Percentiles rank a stretch among this genome's conserved stretches.
These are phyloP conservation scores for Ectobius pallidus DNA, from an alignment of 2,888 invertebrate species.

Conservation along the genomic window DNA sequence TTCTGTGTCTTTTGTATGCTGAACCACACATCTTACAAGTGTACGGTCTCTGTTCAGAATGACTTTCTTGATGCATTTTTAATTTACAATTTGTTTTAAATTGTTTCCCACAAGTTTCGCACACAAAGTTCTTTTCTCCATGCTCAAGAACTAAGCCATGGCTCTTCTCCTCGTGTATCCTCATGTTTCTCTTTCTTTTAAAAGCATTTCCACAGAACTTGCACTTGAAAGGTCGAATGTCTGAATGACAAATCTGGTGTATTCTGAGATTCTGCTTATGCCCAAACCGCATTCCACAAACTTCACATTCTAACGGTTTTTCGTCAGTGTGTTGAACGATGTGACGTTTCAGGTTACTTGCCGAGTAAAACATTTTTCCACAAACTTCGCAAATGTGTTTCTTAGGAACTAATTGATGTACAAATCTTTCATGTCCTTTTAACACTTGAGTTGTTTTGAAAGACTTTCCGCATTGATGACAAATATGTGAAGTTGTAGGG, in stretches of 20 bases:
- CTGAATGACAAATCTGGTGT: slow-evolving; percentile 20
- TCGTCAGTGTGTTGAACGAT: slow-evolving; percentile 14
- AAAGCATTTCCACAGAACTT: slow-evolving; percentile 27
- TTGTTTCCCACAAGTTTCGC: slow-evolving; percentile 41
- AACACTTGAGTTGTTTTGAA: not conserved
- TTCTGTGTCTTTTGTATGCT: slow-evolving; percentile 59
- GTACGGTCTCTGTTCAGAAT: slow-evolving; percentile 54
- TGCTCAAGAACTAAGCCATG: slow-evolving; percentile 8
- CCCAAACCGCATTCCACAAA: slow-evolving; percentile 15
- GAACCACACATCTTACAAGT: slow-evolving; percentile 33
- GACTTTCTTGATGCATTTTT: slow-evolving; percentile 57
- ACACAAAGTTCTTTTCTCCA: slow-evolving; percentile 16
- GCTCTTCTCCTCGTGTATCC: slow-evolving; percentile 3
- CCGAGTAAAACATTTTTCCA: not conserved
- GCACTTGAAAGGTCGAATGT: slow-evolving; percentile 18
- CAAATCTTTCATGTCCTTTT: not conserved
- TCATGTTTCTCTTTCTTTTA: slow-evolving; percentile 16
- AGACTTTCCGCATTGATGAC: slow-evolving; percentile 6
- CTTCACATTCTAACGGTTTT: slow-evolving; percentile 11
- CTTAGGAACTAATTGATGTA: not conserved
- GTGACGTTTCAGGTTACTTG: not conserved
- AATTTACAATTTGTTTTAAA: slow-evolving; percentile 35
- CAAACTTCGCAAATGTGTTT: slow-evolving; percentile 11
- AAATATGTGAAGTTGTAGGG: not conserved
- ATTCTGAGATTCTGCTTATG: slow-evolving; percentile 8